A percentile compares a stretch with the other conserved stretches of the same genome.
Conservation (phyloP, 2,797 vertebrate species). For the Acanthis flammea region DNA sequence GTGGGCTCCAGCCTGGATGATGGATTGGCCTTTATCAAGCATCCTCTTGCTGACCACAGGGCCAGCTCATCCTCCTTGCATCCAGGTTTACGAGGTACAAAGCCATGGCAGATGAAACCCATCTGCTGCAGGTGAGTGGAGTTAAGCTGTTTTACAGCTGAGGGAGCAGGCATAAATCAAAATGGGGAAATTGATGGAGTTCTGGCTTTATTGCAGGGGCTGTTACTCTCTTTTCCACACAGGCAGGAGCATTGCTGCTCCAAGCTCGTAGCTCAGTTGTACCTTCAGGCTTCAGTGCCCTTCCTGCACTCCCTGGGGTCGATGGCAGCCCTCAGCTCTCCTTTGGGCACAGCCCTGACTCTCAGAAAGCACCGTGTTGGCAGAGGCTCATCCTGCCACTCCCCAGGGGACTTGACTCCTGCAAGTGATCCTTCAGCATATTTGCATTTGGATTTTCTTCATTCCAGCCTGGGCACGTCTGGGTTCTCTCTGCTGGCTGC, state of each 20-base stretch:
- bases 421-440: not conserved
- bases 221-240: not conserved
- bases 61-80: not conserved
- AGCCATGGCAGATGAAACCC: not conserved
- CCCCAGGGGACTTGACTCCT: not conserved
- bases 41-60: not conserved
- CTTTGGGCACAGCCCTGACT: not conserved
- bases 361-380: not conserved
- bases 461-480: not conserved
- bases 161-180: not conserved
- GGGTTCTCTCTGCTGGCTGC: not conserved
- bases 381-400: not conserved
- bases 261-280: not conserved
- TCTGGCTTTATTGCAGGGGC: not conserved
- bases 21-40: not conserved
- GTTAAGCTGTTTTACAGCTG: not conserved
- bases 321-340: not conserved
- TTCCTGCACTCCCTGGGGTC: not conserved
- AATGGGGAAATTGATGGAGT: not conserved
- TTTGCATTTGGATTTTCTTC: slow-evolving; percentile 18
- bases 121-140: not conserved
- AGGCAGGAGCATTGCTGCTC: not conserved
- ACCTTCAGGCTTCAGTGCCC: not conserved
- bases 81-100: not conserved
- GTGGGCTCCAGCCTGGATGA: not conserved